Conservation (phyloP, 1,140 invertebrate species). For the Chionoecetes opilio region DNA sequence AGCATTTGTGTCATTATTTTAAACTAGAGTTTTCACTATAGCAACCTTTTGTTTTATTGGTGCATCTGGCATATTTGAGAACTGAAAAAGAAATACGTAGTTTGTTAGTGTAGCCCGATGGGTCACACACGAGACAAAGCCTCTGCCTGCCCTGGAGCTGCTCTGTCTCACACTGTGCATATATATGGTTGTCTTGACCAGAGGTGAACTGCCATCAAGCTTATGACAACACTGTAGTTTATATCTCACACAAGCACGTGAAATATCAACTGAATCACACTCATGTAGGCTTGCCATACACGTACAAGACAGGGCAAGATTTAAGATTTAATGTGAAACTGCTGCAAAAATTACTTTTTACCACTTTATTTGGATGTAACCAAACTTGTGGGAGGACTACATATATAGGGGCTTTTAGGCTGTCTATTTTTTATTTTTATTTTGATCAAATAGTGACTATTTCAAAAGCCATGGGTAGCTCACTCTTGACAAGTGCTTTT, state of each 20-base stretch:
- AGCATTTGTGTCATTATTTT: background rate
- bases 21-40: background rate
- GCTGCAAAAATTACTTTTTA: background rate
- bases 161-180: background rate
- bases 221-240: conserved; percentile 9
- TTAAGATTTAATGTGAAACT: background rate
- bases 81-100: background rate
- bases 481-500: background rate
- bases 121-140: background rate
- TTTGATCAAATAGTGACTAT: background rate
- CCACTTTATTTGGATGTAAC: background rate
- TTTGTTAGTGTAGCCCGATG: background rate
- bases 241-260: background rate
- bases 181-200: background rate
- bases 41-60: background rate
- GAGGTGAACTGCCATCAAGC: background rate
- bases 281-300: background rate
- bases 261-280: background rate
- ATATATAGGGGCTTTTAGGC: background rate
- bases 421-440: background rate
- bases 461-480: too few relatives aligned
- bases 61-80: background rate
- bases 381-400: background rate
- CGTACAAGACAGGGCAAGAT: background rate
- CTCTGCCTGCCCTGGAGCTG: background rate